A percentile compares a stretch with the other conserved stretches of the same genome.
phyloP scores from a whole-genome alignment of 2,797 vertebrate genomes.

The Sternarchorhynchus goeldii region DNA sequence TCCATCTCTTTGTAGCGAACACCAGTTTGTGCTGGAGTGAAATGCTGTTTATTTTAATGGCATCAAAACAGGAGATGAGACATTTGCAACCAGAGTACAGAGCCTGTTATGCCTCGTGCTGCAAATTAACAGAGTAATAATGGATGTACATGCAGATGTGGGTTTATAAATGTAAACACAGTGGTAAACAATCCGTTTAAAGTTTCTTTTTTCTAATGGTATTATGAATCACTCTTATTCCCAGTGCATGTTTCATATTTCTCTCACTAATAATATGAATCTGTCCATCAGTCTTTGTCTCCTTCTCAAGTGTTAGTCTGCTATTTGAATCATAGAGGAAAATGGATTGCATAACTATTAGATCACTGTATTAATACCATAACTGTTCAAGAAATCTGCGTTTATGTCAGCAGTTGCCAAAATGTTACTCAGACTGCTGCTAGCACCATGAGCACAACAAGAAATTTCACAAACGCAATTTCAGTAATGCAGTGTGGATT shows the following conservation, averaged over 20 bases:
- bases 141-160: not conserved
- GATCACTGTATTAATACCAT: constrained; percentile 15
- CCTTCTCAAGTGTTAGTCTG: not conserved
- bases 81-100: not conserved
- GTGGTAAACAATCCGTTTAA: not conserved
- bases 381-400: not conserved
- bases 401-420: not conserved
- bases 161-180: not conserved
- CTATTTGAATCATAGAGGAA: not conserved
- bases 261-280: not conserved
- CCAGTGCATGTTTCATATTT: no score
- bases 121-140: not conserved
- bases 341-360: constrained; percentile 23
- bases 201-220: not conserved
- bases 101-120: not conserved
- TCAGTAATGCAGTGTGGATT: not conserved
- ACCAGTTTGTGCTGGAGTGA: constrained; percentile 6
- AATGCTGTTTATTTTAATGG: constrained; percentile 9
- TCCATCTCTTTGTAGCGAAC: not conserved
- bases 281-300: not conserved
- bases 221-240: not conserved
- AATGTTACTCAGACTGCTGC: not conserved
- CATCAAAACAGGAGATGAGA: constrained; percentile 29
- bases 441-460: not conserved
- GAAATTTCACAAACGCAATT: not conserved